Evolutionary conservation across 1,140 invertebrate species (phyloP).

Genomic region (Andrena cerasifolii): DNA sequence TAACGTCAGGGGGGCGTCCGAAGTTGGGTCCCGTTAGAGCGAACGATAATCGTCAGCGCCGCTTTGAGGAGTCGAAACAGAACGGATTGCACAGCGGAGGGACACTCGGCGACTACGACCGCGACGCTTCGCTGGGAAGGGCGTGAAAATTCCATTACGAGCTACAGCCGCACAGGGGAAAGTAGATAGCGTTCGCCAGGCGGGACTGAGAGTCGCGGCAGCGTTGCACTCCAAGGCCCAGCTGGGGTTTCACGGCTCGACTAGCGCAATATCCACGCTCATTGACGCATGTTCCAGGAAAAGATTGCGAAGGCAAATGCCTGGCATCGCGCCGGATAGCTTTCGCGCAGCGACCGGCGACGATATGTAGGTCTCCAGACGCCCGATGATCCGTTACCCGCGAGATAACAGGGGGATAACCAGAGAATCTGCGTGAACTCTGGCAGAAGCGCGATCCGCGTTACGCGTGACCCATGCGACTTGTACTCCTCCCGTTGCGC

Average conservation of each 20-base stretch:
- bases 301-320: slow-evolving; percentile 8
- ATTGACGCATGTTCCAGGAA: not conserved
- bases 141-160: slow-evolving; percentile 44
- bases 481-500: not conserved
- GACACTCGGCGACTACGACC: not conserved
- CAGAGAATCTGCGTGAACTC: slow-evolving; percentile 22
- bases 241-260: not conserved
- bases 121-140: not conserved
- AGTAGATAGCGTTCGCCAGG: not conserved
- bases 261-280: not conserved
- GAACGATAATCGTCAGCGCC: not conserved
- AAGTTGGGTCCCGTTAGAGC: not conserved
- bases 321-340: not conserved
- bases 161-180: not conserved
- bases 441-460: slow-evolving; percentile 13
- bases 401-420: slow-evolving; percentile 38
- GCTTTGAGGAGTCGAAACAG: slow-evolving; percentile 7
- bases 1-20: not conserved
- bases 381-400: slow-evolving; percentile 36
- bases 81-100: not conserved
- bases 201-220: not conserved
- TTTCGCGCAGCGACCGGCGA: slow-evolving; percentile 1
- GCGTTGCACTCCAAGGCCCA: not conserved
- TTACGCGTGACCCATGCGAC: slow-evolving; percentile 45
- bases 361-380: slow-evolving; percentile 40